Evolutionary conservation across 1,140 invertebrate species (phyloP), one percentile per base, ranked within the genome.

Genomic region (Macrobrachium nipponense): DNA sequence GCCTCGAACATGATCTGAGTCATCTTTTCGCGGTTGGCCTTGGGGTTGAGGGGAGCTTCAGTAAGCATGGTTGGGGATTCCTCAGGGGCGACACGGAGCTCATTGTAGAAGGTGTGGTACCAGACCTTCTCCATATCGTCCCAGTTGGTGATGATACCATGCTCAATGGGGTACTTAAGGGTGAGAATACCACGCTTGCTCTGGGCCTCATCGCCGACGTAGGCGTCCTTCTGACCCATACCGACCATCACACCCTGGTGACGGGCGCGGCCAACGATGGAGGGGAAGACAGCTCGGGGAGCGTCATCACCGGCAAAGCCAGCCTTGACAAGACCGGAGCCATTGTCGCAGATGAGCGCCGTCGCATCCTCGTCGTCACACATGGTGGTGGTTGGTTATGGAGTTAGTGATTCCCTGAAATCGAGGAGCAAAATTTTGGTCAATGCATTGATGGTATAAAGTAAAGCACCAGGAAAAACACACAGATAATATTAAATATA

Each of bases 101-200:
- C 97, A 91, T 97, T 98, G 94, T 97, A 98, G 93, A 97, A 98
- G 89, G 96, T 96, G 92, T 98, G 96, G 92, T 98, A 97, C 97
- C 97, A 98, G 92, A 98, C 96, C 91, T 98, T 98, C 93, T 98
- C 97, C 97, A 98, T 98, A 92, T 98, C 97, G 90, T 98, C 97
- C 97, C 97, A 98, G 94, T 98, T 98, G 91, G 96, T 98, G 91
- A 98, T 95, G 92, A 98, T 97, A 90, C 97, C 97, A 93, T 98
- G 96, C 92, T 98, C 96, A 92, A 98, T 96, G 88, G 97, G 97
- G 93, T 97, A 98, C 92, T 97, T 97, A 89, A 98, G 92, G 87
- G 95, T 97, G 89, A 97, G 94, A 92, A 97, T 97, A 93, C 96
- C 95, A 93, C 95, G 93, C 93, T 97, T 97, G 93, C 94, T 95